phyloP scores from a whole-genome alignment of 2,888 invertebrate genomes.

The Cryptocephalus primarius region DNA sequence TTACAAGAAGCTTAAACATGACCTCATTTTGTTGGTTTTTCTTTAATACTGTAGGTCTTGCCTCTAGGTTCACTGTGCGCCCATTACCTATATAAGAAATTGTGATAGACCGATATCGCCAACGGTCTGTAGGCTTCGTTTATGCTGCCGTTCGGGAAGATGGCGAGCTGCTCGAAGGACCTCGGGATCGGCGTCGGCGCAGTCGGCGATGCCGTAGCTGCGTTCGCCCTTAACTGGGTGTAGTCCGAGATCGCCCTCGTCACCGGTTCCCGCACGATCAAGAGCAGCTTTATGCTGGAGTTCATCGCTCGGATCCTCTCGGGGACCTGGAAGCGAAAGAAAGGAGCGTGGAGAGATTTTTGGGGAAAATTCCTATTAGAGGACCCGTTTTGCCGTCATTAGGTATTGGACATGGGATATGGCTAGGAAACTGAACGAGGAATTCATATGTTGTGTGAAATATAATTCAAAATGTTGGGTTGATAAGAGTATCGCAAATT shows the following conservation, averaged over 20 bases:
- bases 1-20: no score
- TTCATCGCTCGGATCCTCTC: constrained; percentile 92
- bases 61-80: no score
- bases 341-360: no score
- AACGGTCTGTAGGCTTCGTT: constrained; percentile 75
- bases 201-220: constrained; percentile 59
- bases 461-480: no score
- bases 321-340: constrained; percentile 58
- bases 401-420: no score
- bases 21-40: no score
- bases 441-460: no score
- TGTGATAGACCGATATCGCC: constrained; percentile 82
- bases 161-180: constrained; percentile 71
- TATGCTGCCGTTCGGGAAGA: constrained; percentile 70
- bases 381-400: no score
- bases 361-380: no score
- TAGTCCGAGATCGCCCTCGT: constrained; percentile 95
- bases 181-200: constrained; percentile 35
- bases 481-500: no score
- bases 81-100: constrained; percentile 60
- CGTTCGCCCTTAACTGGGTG: constrained; percentile 80
- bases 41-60: no score
- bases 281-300: constrained; percentile 76
- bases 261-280: constrained; percentile 93
- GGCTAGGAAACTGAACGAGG: no score